These are phyloP conservation scores for Wiebesia pumilae DNA, from an alignment of 1,140 invertebrate species.

Conservation along the genomic window DNA sequence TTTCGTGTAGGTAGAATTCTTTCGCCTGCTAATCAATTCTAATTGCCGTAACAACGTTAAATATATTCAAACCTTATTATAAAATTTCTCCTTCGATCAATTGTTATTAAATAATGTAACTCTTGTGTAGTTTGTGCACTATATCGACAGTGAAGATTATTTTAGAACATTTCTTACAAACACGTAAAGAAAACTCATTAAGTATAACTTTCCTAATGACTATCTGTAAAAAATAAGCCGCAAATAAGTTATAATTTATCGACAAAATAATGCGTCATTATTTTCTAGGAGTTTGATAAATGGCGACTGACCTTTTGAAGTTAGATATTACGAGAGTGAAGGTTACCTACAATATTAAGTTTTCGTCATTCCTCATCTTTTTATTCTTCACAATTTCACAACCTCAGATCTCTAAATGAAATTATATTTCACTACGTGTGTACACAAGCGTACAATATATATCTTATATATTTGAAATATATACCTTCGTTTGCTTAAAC, in stretches of 20 bases:
- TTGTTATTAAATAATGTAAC: neutral
- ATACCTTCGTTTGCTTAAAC: too few relatives aligned
- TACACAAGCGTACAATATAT: too few relatives aligned
- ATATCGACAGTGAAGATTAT: constrained; percentile 21
- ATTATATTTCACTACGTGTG: too few relatives aligned
- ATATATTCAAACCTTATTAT: neutral
- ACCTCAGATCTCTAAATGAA: too few relatives aligned
- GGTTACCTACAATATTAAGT: neutral
- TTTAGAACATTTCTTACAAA: constrained; percentile 23
- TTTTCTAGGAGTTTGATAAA: constrained; percentile 27
- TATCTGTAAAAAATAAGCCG: constrained; percentile 8
- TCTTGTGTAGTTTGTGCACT: neutral
- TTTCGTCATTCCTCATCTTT: too few relatives aligned
- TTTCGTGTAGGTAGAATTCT: too few relatives aligned
- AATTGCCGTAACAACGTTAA: neutral
- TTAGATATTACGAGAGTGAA: neutral
- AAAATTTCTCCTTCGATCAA: too few relatives aligned
- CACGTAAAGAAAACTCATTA: neutral
- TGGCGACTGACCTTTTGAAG: constrained; percentile 25
- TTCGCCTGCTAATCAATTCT: too few relatives aligned
- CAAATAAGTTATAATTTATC: constrained; percentile 5
- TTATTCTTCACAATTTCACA: too few relatives aligned
- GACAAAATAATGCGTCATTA: neutral
- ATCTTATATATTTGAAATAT: too few relatives aligned
- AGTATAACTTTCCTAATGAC: constrained; percentile 2